Evolutionary conservation across 2,113 vertebrate species (phyloP).

Genomic region (Macaca fascicularis): DNA sequence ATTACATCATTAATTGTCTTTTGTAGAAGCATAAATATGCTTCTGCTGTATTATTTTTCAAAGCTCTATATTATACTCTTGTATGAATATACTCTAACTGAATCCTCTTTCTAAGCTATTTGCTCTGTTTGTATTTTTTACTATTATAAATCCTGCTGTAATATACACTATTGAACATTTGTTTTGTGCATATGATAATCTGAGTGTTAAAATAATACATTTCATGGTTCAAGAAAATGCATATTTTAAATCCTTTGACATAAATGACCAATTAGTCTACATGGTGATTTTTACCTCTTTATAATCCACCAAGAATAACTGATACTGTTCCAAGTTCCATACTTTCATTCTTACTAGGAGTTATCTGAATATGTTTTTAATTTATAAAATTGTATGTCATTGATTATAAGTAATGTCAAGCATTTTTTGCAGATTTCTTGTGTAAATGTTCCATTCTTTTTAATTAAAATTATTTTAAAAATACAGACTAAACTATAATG

Average conservation of each 20-base stretch:
- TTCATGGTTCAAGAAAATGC: not conserved
- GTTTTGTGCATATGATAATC: not conserved
- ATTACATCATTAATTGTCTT: not conserved
- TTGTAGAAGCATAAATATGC: not conserved
- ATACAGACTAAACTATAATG: not conserved
- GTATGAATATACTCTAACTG: not conserved
- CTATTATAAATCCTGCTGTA: not conserved
- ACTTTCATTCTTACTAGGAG: not conserved
- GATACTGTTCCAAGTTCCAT: not conserved
- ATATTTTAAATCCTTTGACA: not conserved
- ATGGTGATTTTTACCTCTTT: not conserved
- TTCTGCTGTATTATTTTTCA: not conserved
- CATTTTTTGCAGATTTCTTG: not conserved
- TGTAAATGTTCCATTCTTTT: not conserved
- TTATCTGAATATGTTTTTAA: not conserved
- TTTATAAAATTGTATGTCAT: not conserved
- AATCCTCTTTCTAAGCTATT: not conserved
- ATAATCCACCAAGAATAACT: not conserved
- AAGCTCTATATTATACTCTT: not conserved
- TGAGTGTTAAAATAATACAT: not conserved
- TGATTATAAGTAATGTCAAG: not conserved
- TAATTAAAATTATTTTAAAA: not conserved
- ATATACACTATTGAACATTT: not conserved
- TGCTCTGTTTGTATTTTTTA: not conserved
- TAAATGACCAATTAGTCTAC: not conserved